Evolutionary conservation across 2,113 vertebrate species (phyloP), one percentile per base, ranked within the genome.

Genomic region (Catharus fuscescens): DNA sequence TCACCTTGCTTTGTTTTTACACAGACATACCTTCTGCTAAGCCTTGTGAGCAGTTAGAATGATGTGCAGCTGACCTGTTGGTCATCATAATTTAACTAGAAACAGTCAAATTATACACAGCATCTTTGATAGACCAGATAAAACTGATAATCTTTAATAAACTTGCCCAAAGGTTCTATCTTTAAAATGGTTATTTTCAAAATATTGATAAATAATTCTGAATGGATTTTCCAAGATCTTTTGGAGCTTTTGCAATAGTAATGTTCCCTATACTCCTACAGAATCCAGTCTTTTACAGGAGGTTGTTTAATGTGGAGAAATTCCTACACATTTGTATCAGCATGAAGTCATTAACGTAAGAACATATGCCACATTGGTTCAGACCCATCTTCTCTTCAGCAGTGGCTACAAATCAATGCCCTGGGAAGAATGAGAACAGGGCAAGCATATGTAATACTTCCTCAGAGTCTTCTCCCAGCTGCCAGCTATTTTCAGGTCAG

Each of bases 401-500:
- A 11, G 82, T 83, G 88, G 94, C 88, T 96, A 93, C 82, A 95
- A 96, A 96, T 83, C 90, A 92, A 59, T 93, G 95, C 79, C 76
- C 88, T 92, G 86, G 82, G 74, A 93, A 96, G 92, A 88, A 66
- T 59, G 85, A 90, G 95, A 83, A 95, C 86, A 86, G 88, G 96
- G 86, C 86, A 96, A 97, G 82, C 95, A 92, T 92, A 96, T 93
- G 86, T 52, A 95, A 93, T 93, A 76, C 52, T 94, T 96, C 64
- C 60, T 95, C 95, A 86, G 90, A 93, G 80, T 59, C 82, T 94
- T 94, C 90, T 94, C 88, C 82, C 95, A 96, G 92, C 94, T 96
- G 94, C 88, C 79, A 95, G 79, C 80, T 95, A 80, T 93, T 93
- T 94, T 96, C 92, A 95, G 94, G 95, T 97, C 94, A 96, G 76